Conservation (phyloP, 2,888 invertebrate species). For the Andrena hattorfiana region DNA sequence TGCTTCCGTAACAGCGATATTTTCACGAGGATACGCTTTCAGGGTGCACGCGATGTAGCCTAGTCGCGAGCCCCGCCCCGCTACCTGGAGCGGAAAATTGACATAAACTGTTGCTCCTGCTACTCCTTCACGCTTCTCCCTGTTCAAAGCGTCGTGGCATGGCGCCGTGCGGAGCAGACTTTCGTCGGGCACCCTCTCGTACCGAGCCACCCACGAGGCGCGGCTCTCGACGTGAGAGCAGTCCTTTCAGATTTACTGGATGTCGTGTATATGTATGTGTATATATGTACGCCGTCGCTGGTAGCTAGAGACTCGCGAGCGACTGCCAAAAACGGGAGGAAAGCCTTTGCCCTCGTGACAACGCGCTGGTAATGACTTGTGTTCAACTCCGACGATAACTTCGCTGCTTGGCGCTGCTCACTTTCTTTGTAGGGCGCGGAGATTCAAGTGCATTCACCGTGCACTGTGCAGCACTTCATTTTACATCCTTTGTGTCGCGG, state of each 20-base stretch:
- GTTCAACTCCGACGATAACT: constrained; percentile 4
- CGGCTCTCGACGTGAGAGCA: constrained; percentile 51
- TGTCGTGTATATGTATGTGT: background rate
- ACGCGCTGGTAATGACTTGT: constrained; percentile 18
- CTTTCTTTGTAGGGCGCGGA: constrained; percentile 5
- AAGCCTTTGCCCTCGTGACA: background rate
- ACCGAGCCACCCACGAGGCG: constrained; percentile 10
- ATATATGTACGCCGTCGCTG: too few species aligned
- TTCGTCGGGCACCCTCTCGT: constrained; percentile 35
- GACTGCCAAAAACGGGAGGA: background rate
- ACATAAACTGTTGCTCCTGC: constrained; percentile 73
- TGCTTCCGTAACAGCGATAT: constrained; percentile 63
- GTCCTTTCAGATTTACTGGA: constrained; percentile 60
- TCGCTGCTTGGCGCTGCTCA: constrained; percentile 2
- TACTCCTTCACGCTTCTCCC: constrained; percentile 52
- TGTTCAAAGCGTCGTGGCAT: constrained; percentile 48
- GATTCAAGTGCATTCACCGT: background rate
- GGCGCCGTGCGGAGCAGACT: constrained; percentile 41
- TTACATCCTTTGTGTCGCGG: background rate
- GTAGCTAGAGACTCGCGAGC: too few species aligned
- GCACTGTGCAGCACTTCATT: background rate
- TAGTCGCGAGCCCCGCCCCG: constrained; percentile 33
- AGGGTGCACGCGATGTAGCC: constrained; percentile 6
- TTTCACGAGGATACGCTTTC: constrained; percentile 55
- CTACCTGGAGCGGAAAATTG: constrained; percentile 68